phyloP scores from a whole-genome alignment of 2,797 vertebrate species.

The Betta splendens region DNA sequence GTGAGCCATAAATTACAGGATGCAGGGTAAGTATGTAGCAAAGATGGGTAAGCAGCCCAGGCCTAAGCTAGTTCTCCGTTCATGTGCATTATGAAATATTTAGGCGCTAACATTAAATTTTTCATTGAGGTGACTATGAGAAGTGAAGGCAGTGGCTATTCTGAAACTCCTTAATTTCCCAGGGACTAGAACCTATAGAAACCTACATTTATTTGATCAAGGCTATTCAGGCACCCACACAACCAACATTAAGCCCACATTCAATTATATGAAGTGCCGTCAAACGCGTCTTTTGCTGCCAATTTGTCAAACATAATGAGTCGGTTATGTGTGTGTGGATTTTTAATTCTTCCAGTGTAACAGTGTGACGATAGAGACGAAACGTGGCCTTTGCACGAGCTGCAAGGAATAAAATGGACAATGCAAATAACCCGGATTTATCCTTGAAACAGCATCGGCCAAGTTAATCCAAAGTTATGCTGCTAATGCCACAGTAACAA shows the following conservation, averaged over 20 bases:
- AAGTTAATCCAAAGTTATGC: not conserved
- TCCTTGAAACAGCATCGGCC: fast-evolving
- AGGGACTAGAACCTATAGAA: not conserved
- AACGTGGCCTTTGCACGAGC: too few relatives aligned
- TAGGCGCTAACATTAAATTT: constrained; percentile 68
- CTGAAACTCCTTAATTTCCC: constrained; percentile 29
- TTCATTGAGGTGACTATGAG: constrained; percentile 71
- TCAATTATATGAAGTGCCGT: not conserved
- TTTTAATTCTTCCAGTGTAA: not conserved
- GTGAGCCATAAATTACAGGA: constrained; percentile 46
- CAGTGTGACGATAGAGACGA: not conserved
- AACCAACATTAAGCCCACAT: not conserved
- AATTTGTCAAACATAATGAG: not conserved
- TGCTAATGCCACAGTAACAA: not conserved
- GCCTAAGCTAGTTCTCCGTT: constrained; percentile 50
- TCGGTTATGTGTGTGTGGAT: not conserved
- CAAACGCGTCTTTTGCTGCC: not conserved
- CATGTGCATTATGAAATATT: constrained; percentile 73
- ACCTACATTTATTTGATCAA: not conserved
- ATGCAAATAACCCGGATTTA: not conserved
- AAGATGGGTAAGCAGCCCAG: constrained; percentile 41
- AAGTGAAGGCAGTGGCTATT: constrained; percentile 50
- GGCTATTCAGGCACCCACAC: not conserved
- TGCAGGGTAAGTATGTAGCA: constrained; percentile 42
- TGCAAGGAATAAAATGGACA: not conserved